These are phyloP conservation scores for Steatocranus sp. DNA, from an alignment of 2,797 vertebrate species.

Conservation along the genomic window DNA sequence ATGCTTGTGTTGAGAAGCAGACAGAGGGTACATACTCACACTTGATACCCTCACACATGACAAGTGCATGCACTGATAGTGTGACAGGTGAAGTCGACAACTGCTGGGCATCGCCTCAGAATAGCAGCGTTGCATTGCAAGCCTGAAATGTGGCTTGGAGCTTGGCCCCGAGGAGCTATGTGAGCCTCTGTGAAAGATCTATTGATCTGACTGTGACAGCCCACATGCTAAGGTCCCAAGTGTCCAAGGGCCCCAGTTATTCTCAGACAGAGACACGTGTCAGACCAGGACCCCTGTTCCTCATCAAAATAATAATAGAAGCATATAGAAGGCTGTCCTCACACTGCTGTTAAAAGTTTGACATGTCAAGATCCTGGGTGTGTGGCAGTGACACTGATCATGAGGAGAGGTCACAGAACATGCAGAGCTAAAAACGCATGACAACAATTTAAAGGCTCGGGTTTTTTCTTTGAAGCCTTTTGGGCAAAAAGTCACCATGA, in stretches of 20 bases:
- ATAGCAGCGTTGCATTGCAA: conserved; percentile 39
- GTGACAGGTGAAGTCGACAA: conserved; percentile 56
- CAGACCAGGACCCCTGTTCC: not conserved
- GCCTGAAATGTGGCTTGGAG: not conserved
- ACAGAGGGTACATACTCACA: not conserved
- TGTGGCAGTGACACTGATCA: not conserved
- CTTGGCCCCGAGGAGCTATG: not conserved
- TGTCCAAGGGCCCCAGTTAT: conserved; percentile 35
- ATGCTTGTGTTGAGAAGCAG: not conserved
- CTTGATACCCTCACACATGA: not conserved
- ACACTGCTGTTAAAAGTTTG: not conserved
- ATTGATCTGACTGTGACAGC: conserved; percentile 50
- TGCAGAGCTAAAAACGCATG: not conserved
- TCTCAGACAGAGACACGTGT: conserved; percentile 40
- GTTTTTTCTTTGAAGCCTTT: not conserved
- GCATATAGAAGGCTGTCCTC: not conserved
- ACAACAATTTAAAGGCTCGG: not conserved
- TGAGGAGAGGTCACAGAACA: not conserved
- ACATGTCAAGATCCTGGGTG: conserved; percentile 11
- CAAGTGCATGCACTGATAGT: conserved; percentile 17
- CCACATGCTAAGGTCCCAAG: conserved; percentile 39
- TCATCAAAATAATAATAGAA: conserved; percentile 47
- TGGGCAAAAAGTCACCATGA: conserved; percentile 12
- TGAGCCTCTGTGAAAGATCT: conserved; percentile 36
- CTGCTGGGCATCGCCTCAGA: conserved; percentile 64